Conservation (phyloP, 2,113 vertebrate genomes). For the Sporophila hypoxantha region DNA sequence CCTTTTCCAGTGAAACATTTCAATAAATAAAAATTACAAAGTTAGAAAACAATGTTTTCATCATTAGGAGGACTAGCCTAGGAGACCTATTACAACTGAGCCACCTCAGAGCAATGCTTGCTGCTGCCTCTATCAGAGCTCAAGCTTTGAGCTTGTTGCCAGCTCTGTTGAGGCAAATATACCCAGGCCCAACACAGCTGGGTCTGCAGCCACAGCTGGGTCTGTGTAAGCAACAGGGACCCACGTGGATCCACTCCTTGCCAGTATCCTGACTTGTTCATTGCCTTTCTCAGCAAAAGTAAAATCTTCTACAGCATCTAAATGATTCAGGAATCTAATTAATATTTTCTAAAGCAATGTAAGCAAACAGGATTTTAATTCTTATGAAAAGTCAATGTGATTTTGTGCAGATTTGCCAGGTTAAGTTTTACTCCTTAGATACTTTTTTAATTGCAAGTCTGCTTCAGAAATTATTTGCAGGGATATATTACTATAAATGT, state of each 20-base stretch:
- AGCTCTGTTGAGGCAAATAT: background rate
- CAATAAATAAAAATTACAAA: background rate
- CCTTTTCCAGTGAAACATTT: background rate
- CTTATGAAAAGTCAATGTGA: background rate
- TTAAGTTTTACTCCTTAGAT: background rate
- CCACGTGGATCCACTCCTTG: background rate
- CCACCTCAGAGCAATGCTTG: background rate
- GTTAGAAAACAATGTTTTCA: background rate
- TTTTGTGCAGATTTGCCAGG: background rate
- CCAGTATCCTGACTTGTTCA: background rate
- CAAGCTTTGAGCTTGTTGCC: background rate
- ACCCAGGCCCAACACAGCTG: background rate
- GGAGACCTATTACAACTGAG: background rate
- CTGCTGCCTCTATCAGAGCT: background rate
- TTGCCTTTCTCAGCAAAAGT: background rate
- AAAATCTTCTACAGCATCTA: background rate
- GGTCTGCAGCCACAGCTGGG: background rate
- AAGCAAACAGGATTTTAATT: background rate
- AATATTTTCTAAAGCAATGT: conserved; percentile 11
- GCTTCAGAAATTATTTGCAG: background rate
- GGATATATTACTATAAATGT: background rate
- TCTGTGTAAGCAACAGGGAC: background rate
- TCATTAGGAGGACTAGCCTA: background rate
- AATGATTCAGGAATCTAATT: background rate
- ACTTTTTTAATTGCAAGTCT: background rate